Base-by-base conservation (phyloP, 2,888 invertebrate species). In the Epistrophe eligans region DNA sequence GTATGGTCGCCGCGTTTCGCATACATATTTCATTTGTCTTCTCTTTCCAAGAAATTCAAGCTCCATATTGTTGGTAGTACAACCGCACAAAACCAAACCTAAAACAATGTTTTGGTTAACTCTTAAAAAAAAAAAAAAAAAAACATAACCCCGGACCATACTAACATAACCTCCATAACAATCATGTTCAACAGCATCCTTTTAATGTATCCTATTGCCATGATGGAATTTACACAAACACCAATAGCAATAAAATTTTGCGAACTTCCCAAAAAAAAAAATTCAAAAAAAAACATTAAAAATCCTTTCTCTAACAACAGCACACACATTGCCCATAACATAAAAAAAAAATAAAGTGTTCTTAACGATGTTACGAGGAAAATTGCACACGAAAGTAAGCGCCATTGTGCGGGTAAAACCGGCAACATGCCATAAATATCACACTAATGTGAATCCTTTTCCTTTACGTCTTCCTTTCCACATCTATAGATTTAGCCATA, bases 391-490 rank as follows among this genome's bases (percentile, higher is more conserved):
- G 74, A 82, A 70, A 70, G 57, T 66, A 28, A 45, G 28, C 64
- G 64, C 60, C 60, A 38, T 76, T 19, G 43, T 50, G 72, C 28
- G 57, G 38, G 62, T n/a, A 8, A 50, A 38, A 58, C 64, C 40
- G 55, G 60, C 79, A 87, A 71, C 83, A 83, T 79, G 43, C 79
- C 74, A 87, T 87, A 87, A 87, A 83, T 76, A 87, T 32, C 76
- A 76, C 76, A 83, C 74, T 83, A 85, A 83, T 83, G 87, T 72
- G 87, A 83, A 87, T 79, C 71, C 87, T 79, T 70, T 72, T 77
- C 67, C 72, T 76, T 35, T 50, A 60, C 19, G 38, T 48, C 28
- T 43, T 70, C 45, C 58, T 17, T 24, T 40, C 38, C 58, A 7
- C 71, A 48, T 64, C 24, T 24, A 28, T 24, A 28, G 58, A 8